These are phyloP conservation scores for Gobio occitaniae DNA, from an alignment of 2,797 vertebrate genomes.

Conservation along the genomic window DNA sequence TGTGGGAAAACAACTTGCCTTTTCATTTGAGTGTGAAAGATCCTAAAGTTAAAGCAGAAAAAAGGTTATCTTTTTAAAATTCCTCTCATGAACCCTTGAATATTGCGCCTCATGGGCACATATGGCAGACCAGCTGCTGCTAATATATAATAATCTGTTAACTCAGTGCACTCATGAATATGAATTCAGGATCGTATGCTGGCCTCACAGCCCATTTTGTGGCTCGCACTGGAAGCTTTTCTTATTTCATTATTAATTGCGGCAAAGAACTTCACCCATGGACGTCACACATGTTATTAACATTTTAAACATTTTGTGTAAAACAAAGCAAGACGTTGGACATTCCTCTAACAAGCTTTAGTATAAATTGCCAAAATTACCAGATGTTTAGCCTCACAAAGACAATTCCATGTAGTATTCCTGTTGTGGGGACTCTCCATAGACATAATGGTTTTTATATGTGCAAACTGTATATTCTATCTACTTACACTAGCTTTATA, in stretches of 20 bases:
- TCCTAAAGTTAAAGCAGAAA: not conserved
- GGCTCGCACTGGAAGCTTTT: slow-evolving; percentile 16
- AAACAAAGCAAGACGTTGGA: not conserved
- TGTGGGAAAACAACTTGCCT: not conserved
- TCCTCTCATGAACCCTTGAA: slow-evolving; percentile 21
- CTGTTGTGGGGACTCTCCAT: not conserved
- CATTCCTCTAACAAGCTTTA: not conserved
- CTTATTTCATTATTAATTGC: slow-evolving; percentile 42
- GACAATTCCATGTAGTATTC: not conserved
- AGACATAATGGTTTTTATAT: no score
- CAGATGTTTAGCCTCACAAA: slow-evolving; percentile 12
- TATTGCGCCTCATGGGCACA: slow-evolving; percentile 51
- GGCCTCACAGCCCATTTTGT: not conserved
- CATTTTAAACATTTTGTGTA: slow-evolving; percentile 12
- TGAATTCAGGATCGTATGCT: slow-evolving; percentile 45
- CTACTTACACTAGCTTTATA: no score
- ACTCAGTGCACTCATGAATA: slow-evolving; percentile 49
- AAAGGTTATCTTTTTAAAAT: not conserved
- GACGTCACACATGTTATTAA: not conserved
- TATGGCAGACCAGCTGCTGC: slow-evolving; percentile 62
- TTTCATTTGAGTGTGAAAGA: not conserved
- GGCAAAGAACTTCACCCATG: slow-evolving; percentile 3
- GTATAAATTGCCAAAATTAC: not conserved
- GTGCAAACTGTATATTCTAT: no score
- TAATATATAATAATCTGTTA: slow-evolving; percentile 61